Conservation (phyloP, 2,888 invertebrate species). For the Thyatira batis region DNA sequence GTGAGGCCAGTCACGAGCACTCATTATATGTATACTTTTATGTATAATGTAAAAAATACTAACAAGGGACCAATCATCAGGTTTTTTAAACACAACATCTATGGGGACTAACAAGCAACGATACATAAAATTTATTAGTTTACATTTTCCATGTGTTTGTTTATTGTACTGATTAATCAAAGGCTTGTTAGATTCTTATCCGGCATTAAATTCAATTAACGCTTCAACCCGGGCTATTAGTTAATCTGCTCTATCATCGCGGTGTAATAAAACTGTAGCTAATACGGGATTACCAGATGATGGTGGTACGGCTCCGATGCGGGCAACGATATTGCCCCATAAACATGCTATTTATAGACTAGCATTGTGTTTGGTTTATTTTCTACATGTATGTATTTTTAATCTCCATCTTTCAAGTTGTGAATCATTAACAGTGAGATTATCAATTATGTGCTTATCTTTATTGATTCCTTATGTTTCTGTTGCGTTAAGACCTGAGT, state of each 20-base stretch:
- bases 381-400: slow-evolving; percentile 19
- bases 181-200: slow-evolving; percentile 27
- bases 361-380: slow-evolving; percentile 28
- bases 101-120: too few species aligned
- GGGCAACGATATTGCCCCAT: slow-evolving; percentile 45
- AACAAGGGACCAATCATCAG: too few species aligned
- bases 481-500: slow-evolving; percentile 3
- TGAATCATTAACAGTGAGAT: slow-evolving; percentile 5
- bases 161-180: slow-evolving; percentile 5
- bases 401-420: slow-evolving; percentile 13
- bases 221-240: slow-evolving; percentile 47
- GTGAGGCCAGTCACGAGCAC: slow-evolving; percentile 33
- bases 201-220: slow-evolving; percentile 58
- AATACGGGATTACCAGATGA: slow-evolving; percentile 45
- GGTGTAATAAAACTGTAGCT: slow-evolving; percentile 55
- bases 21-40: too few species aligned
- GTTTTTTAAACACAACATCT: too few species aligned
- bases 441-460: slow-evolving; percentile 6
- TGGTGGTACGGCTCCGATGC: slow-evolving; percentile 43
- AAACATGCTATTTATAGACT: slow-evolving; percentile 41
- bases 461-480: slow-evolving; percentile 8
- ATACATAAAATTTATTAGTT: background rate
- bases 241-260: slow-evolving; percentile 58
- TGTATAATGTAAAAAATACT: too few species aligned
- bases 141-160: background rate